These are phyloP conservation scores for Ctena decussata DNA, from an alignment of 2,888 invertebrate species.

Conservation along the genomic window DNA sequence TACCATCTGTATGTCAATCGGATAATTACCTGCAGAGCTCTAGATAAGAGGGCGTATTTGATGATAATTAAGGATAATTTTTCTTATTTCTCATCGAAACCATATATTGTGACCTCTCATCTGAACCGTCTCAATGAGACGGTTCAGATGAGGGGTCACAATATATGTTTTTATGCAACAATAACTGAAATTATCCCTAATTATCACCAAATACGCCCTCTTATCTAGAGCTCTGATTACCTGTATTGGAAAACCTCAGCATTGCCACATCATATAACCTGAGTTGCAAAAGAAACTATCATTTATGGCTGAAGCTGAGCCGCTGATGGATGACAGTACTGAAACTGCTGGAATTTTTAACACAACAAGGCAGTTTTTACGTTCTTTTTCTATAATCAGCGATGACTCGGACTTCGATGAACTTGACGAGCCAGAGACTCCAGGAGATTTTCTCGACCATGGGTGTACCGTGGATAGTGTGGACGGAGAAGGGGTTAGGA, in stretches of 20 bases:
- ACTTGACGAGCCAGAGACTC: conserved; percentile 66
- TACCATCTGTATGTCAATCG: too few relatives aligned
- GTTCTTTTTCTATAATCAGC: conserved; percentile 75
- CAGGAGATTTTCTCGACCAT: conserved; percentile 50
- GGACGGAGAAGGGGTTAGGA: conserved; percentile 4
- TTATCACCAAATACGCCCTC: too few relatives aligned
- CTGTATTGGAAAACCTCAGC: not conserved
- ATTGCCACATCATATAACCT: not conserved
- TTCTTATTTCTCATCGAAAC: too few relatives aligned
- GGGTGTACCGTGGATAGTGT: not conserved
- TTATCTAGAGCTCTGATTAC: not conserved
- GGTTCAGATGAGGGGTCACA: too few relatives aligned
- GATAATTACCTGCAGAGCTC: not conserved
- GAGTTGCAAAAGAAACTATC: not conserved
- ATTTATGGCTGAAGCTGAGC: conserved; percentile 31
- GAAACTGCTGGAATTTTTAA: conserved; percentile 36
- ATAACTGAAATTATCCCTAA: too few relatives aligned
- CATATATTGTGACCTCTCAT: too few relatives aligned
- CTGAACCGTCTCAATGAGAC: too few relatives aligned
- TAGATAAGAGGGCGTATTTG: too few relatives aligned
- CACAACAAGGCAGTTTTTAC: conserved; percentile 66
- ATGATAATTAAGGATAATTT: too few relatives aligned
- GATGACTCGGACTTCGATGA: conserved; percentile 77
- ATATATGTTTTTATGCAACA: too few relatives aligned
- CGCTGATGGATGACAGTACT: conserved; percentile 60